A percentile compares a stretch with the other conserved stretches of the same genome.
These are phyloP conservation scores for Anastrepha ludens DNA, from an alignment of 1,140 invertebrate genomes.

Conservation along the genomic window DNA sequence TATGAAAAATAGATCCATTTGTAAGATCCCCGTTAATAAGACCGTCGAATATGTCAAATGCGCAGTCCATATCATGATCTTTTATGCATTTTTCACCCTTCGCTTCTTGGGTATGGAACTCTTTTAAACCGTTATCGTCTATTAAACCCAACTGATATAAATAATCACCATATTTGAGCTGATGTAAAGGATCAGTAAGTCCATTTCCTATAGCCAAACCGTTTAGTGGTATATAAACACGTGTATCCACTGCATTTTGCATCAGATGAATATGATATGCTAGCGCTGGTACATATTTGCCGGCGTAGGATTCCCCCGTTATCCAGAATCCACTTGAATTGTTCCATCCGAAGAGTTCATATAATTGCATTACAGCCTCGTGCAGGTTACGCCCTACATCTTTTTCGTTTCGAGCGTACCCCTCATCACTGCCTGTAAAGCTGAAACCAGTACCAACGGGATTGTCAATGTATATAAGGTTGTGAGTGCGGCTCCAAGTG, in stretches of 20 bases:
- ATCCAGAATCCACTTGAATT: slow-evolving; percentile 83
- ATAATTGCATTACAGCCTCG: slow-evolving; percentile 82
- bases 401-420: slow-evolving; percentile 80
- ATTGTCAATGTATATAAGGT: slow-evolving; percentile 90
- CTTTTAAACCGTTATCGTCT: slow-evolving; percentile 79
- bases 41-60: slow-evolving; percentile 82
- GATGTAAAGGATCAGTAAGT: slow-evolving; percentile 86
- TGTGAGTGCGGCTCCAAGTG: slow-evolving; percentile 84
- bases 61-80: slow-evolving; percentile 79
- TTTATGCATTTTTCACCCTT: slow-evolving; percentile 78
- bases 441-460: slow-evolving; percentile 89
- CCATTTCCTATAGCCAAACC: slow-evolving; percentile 91
- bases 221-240: slow-evolving; percentile 78
- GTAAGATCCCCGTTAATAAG: slow-evolving; percentile 83
- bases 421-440: slow-evolving; percentile 80
- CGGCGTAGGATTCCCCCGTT: slow-evolving; percentile 91
- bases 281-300: slow-evolving; percentile 88
- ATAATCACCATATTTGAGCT: slow-evolving; percentile 86
- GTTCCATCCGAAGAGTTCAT: slow-evolving; percentile 82
- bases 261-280: slow-evolving; percentile 84
- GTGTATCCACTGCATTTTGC: slow-evolving; percentile 75
- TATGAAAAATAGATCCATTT: slow-evolving; percentile 81
- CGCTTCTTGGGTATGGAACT: slow-evolving; percentile 79
- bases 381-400: slow-evolving; percentile 82
- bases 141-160: slow-evolving; percentile 88